Evolutionary conservation across 2,888 invertebrate species (phyloP).

Genomic region (Caenorhabditis sp.): DNA sequence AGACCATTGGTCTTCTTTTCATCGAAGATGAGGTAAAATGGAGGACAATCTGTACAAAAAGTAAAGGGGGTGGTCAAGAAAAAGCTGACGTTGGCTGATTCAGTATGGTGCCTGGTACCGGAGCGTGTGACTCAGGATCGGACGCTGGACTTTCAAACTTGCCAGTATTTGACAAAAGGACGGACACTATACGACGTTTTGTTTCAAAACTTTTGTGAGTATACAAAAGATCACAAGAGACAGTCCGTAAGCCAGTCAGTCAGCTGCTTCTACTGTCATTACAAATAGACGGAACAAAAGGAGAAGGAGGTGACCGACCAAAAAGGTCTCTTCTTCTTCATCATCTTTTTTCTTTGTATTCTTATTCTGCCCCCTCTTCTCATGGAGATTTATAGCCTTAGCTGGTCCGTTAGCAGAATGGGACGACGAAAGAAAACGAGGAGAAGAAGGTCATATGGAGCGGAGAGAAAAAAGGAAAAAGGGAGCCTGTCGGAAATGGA

Average conservation of each 20-base stretch:
- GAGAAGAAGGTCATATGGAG: constrained; percentile 13
- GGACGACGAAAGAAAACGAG: constrained; percentile 19
- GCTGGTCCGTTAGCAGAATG: constrained; percentile 3
- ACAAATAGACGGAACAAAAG: constrained; percentile 49
- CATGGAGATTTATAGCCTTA: constrained; percentile 43
- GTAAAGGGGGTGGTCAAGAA: no score
- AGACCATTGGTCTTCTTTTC: no score
- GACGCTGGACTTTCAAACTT: no score
- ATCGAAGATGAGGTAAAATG: background rate
- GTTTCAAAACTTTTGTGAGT: no score
- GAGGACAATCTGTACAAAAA: no score
- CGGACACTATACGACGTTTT: no score
- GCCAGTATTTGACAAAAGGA: no score
- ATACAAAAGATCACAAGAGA: background rate
- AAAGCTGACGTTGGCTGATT: no score
- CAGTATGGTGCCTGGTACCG: no score
- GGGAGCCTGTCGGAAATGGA: background rate
- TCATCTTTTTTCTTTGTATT: constrained; percentile 45
- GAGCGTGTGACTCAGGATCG: no score
- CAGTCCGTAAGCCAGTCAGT: no score
- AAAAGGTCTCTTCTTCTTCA: constrained; percentile 9
- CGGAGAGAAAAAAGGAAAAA: constrained; percentile 8
- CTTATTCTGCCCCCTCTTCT: constrained; percentile 1
- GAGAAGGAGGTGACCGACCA: constrained; percentile 10
- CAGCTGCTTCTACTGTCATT: constrained; percentile 20